Percentiles rank a stretch among this genome's conserved stretches.
These are phyloP conservation scores for Macrobrachium nipponense DNA, from an alignment of 1,140 invertebrate species.

Conservation along the genomic window DNA sequence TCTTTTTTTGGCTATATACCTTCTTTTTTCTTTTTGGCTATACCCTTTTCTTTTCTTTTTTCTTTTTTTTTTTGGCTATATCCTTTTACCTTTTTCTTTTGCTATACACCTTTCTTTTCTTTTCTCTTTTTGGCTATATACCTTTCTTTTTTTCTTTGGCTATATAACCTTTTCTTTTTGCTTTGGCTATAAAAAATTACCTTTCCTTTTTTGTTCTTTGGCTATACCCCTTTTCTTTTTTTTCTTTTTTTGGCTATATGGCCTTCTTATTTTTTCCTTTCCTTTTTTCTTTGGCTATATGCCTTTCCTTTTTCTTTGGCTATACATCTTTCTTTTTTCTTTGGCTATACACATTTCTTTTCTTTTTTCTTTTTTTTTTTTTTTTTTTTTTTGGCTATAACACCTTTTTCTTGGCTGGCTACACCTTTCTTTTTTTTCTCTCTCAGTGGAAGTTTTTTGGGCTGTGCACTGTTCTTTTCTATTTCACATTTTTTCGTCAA, in stretches of 20 bases:
- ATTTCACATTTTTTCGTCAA: too few relatives aligned
- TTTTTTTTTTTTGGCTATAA: not conserved
- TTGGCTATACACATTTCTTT: not conserved
- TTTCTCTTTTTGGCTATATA: not conserved
- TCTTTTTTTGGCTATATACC: too few relatives aligned
- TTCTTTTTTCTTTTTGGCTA: not conserved
- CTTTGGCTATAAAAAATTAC: not conserved
- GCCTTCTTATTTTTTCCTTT: too few relatives aligned
- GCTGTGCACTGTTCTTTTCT: not conserved
- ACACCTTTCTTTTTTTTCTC: not conserved
- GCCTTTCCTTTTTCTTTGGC: not conserved
- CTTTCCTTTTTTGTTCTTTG: not conserved
- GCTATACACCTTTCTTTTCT: too few relatives aligned
- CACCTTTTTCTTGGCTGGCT: too few relatives aligned
- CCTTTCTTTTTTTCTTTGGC: too few relatives aligned
- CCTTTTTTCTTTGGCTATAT: too few relatives aligned
- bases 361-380: not conserved
- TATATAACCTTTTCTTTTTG: not conserved
- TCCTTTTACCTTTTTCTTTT: too few relatives aligned
- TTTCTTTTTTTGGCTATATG: not conserved
- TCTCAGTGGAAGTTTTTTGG: too few relatives aligned
- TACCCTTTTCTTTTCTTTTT: not conserved
- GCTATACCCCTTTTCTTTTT: not conserved
- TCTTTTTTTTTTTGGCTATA: not conserved
- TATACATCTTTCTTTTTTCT: not conserved